Percentiles rank a stretch among this genome's conserved stretches.
Conservation (phyloP, 2,113 vertebrate genomes). For the Thunnus thynnus region DNA sequence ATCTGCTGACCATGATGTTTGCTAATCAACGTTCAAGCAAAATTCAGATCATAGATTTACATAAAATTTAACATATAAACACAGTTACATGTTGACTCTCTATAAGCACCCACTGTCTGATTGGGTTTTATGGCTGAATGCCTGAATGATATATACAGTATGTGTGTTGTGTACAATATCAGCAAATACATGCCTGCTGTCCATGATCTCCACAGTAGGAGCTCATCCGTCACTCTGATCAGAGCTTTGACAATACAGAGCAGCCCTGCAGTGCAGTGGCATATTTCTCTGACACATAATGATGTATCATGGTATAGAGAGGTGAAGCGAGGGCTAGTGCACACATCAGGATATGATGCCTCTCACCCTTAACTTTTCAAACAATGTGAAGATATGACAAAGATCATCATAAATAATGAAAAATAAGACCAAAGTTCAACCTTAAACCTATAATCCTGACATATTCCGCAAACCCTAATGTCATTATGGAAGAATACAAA, state of each 20-base stretch:
- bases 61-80: slow-evolving; percentile 4
- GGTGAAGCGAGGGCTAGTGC: neutral
- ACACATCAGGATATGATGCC: neutral
- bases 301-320: slow-evolving; percentile 9
- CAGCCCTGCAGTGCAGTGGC: neutral
- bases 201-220: slow-evolving; percentile 6
- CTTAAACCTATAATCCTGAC: neutral
- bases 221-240: slow-evolving; percentile 29
- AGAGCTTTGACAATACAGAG: neutral
- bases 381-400: neutral
- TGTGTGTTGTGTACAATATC: slow-evolving; percentile 3
- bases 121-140: neutral
- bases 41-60: neutral
- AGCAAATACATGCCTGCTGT: neutral
- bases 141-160: slow-evolving; percentile 1
- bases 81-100: neutral
- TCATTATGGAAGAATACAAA: neutral
- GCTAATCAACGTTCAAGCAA: neutral
- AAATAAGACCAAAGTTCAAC: no score
- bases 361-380: neutral
- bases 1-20: slow-evolving; percentile 24
- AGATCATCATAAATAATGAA: no score
- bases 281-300: slow-evolving; percentile 5
- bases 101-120: neutral
- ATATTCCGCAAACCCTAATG: no score